Evolutionary conservation across 2,797 vertebrate genomes (phyloP), one percentile per base, ranked within the genome.

Genomic region (Okamejei kenojei): DNA sequence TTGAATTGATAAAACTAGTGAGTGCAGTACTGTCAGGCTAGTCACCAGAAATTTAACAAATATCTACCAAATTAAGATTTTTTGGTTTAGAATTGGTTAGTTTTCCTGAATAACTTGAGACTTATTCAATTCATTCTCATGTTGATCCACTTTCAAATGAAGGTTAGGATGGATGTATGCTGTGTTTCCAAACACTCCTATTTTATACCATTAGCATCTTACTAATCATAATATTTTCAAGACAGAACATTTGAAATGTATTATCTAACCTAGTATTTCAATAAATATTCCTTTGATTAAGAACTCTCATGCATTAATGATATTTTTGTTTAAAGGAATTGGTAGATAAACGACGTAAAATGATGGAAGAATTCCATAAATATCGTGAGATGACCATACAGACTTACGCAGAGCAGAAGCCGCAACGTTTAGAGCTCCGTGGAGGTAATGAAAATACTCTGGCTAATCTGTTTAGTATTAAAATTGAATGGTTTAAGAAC

Each of bases 351-450:
- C 97, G 99, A 93, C 96, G 97, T 63, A 94, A 97, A 29, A 99
- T 99, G 99, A 98, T 99, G 98, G 99, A 99, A 26, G 98, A 99
- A 2, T 99, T 99, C 96, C 96, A 95, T 8, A 96, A 95, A 93
- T 98, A 99, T 96, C 97, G 98, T 35, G 98, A 99, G 94, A 95
- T 95, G 94, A 96, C 98, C 0, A 95, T 95, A 15, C 97, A 98
- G 93, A 94, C 95, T 23, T 98, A 99, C 93, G 94, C 96, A 95
- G 98, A 99, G 93, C 99, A 99, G 96, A 98, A 97, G 95, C 95
- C 93, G 0, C 94, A 97, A 26, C 98, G 99, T n/a, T 95, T 99
- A 1, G 98, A 99, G 76, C 97, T 99, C 77, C 96, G 99, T 95
- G 99, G 97, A 97, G 99, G 99, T 99, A 91, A 94, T 38, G 32